Evolutionary conservation across 2,888 invertebrate genomes (phyloP).

Genomic region (Amblyjoppa proteus): DNA sequence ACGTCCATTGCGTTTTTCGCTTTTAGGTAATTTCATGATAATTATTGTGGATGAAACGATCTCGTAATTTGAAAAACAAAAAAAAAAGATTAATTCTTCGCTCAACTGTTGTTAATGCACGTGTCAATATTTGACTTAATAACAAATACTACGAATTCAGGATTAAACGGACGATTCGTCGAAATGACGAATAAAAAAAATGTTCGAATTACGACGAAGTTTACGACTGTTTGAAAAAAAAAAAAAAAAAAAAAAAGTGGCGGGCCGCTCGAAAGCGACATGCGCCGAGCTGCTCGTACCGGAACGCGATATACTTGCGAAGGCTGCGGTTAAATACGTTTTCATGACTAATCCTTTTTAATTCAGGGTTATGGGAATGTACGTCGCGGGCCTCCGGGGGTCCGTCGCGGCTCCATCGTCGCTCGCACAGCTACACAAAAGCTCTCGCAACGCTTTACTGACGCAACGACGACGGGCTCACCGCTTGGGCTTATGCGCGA

Average conservation of each 20-base stretch:
- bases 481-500: constrained; percentile 35
- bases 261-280: constrained; percentile 28
- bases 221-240: no score
- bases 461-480: constrained; percentile 28
- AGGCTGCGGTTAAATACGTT: constrained; percentile 68
- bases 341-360: constrained; percentile 73
- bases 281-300: constrained; percentile 29
- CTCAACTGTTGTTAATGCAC: no score
- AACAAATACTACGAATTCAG: background rate
- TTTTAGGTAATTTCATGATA: constrained; percentile 29
- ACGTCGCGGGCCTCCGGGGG: constrained; percentile 61
- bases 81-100: no score
- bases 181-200: constrained; percentile 8
- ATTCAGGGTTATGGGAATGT: constrained; percentile 79
- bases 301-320: constrained; percentile 64
- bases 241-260: constrained; percentile 5
- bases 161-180: background rate
- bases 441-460: constrained; percentile 26
- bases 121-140: no score
- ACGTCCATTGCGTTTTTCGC: background rate
- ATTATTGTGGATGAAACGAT: background rate
- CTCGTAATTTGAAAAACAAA: no score
- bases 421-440: background rate
- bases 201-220: background rate
- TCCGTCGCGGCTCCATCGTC: constrained; percentile 24